Percentiles rank a stretch among this genome's conserved stretches.
Conservation (phyloP, 2,888 invertebrate species). For the Hemicrepidius hirtus region DNA sequence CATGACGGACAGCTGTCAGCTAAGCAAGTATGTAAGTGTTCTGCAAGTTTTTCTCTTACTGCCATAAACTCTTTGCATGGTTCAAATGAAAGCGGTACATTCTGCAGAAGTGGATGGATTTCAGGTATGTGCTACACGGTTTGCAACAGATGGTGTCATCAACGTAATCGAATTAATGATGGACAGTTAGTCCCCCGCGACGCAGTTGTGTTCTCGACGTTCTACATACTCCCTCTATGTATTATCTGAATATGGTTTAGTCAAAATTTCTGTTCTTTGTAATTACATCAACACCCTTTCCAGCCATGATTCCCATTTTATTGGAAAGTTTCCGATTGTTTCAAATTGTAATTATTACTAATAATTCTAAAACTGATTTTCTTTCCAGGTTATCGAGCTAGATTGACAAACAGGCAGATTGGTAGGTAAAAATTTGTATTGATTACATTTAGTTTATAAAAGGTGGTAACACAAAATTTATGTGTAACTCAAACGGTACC, state of each 20-base stretch:
- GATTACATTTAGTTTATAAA: background rate
- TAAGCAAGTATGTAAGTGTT: conserved; percentile 12
- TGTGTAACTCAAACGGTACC: no score
- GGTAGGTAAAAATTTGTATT: conserved; percentile 42
- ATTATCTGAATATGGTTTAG: conserved; percentile 21
- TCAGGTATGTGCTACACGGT: conserved; percentile 22
- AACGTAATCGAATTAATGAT: conserved; percentile 35
- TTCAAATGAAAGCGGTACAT: conserved; percentile 9
- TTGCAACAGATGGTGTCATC: conserved; percentile 38
- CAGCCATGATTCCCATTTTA: no score
- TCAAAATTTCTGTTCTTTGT: background rate
- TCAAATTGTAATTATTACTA: conserved; percentile 3
- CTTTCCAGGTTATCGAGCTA: conserved; percentile 50
- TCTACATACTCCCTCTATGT: conserved; percentile 9
- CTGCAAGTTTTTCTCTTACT: conserved; percentile 21
- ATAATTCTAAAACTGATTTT: conserved; percentile 37
- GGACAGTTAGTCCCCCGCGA: conserved; percentile 30
- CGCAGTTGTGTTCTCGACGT: conserved; percentile 12
- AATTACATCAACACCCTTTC: conserved; percentile 13
- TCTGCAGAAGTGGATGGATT: conserved; percentile 21
- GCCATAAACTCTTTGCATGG: conserved; percentile 27
- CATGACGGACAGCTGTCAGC: conserved; percentile 31
- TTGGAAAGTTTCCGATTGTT: no score
- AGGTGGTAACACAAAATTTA: no score
- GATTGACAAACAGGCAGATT: conserved; percentile 49